phyloP scores from a whole-genome alignment of 2,113 vertebrate genomes.

The Pseudorectes ferrugineus region DNA sequence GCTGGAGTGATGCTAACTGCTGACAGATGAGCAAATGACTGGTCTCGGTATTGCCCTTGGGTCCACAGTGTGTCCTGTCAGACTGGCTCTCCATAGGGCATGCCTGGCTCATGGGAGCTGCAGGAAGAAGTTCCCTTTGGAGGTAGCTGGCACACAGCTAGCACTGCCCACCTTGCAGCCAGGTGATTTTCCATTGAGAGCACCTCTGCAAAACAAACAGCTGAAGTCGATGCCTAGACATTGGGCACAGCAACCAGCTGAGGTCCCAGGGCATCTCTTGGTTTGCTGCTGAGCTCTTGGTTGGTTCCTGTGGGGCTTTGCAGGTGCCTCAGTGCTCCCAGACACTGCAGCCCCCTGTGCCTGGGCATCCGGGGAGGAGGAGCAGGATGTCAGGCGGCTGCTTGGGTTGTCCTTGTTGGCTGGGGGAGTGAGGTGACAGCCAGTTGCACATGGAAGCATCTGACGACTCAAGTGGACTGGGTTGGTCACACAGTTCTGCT shows the following conservation, averaged over 20 bases:
- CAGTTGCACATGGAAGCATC: background rate
- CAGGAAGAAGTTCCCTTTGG: background rate
- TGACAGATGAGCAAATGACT: background rate
- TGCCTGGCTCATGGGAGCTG: background rate
- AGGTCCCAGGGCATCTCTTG: background rate
- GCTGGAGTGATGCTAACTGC: background rate
- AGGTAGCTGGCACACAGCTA: background rate
- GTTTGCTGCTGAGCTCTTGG: background rate
- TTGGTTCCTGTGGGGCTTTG: fast-evolving
- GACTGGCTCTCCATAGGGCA: background rate
- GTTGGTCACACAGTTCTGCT: background rate
- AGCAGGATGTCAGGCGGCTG: background rate
- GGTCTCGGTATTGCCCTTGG: background rate
- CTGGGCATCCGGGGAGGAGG: background rate
- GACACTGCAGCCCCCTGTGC: background rate
- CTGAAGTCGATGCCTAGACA: fast-evolving
- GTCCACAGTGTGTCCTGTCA: background rate
- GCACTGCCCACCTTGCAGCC: background rate
- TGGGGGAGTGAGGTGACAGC: background rate
- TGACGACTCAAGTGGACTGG: background rate
- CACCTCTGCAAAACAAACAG: background rate
- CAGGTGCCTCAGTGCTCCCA: fast-evolving
- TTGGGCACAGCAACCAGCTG: fast-evolving
- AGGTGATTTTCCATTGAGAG: background rate
- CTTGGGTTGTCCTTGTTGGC: background rate